phyloP scores from a whole-genome alignment of 2,797 vertebrate genomes.

The Phoeniculus purpureus region DNA sequence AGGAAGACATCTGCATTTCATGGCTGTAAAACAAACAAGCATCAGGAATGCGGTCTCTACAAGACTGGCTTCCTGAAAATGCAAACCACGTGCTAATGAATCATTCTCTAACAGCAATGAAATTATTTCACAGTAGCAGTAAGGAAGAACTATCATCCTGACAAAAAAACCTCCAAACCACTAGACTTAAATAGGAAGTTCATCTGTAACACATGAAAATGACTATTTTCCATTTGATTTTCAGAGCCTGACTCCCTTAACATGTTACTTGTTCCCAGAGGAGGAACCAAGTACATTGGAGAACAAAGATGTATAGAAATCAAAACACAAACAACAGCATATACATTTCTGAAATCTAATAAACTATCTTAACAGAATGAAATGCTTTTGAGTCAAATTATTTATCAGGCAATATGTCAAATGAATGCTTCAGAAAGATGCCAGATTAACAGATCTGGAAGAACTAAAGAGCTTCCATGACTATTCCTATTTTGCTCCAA shows the following conservation, averaged over 20 bases:
- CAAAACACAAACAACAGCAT: background rate
- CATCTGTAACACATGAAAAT: background rate
- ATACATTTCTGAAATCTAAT: background rate
- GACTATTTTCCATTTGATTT: background rate
- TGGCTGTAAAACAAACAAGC: slow-evolving; percentile 11
- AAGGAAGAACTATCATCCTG: slow-evolving; percentile 1
- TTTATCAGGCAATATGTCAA: background rate
- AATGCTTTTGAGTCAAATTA: background rate
- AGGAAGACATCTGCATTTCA: background rate
- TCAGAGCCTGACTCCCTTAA: background rate
- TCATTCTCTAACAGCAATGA: slow-evolving; percentile 27
- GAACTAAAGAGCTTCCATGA: background rate
- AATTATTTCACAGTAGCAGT: slow-evolving; percentile 7
- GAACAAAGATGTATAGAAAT: background rate
- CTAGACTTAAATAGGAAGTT: background rate
- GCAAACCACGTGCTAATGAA: slow-evolving; percentile 51
- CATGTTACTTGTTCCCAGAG: background rate
- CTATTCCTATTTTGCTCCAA: background rate
- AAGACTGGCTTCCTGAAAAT: slow-evolving; percentile 45
- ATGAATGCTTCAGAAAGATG: background rate
- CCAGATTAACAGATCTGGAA: background rate
- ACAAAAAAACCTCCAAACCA: background rate
- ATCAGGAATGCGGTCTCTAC: slow-evolving; percentile 39
- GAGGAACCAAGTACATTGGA: background rate
- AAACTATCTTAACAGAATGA: background rate